These are phyloP conservation scores for Leptodactylus fuscus DNA, from an alignment of 2,113 vertebrate species.

Conservation along the genomic window DNA sequence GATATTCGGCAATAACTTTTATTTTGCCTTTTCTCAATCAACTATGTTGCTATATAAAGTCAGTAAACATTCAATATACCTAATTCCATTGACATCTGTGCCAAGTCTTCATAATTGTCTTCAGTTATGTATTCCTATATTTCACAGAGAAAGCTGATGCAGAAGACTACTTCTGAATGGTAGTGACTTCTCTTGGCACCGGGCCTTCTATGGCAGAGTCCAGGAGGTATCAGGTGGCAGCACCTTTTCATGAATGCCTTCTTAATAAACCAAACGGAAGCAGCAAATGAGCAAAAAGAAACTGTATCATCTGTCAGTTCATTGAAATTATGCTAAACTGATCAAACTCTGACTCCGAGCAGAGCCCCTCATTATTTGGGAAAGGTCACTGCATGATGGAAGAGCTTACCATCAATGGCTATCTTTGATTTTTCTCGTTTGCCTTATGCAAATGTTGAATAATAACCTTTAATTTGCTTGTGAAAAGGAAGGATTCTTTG, in stretches of 20 bases:
- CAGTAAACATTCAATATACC: too few species aligned
- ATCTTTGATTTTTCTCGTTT: not conserved
- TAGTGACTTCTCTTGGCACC: not conserved
- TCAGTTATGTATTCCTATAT: not conserved
- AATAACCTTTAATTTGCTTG: constrained; percentile 45
- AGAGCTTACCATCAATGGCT: not conserved
- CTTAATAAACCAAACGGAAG: constrained; percentile 18
- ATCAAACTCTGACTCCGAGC: constrained; percentile 5
- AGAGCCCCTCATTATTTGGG: constrained; percentile 7
- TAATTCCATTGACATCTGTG: too few species aligned
- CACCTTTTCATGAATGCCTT: constrained; percentile 30
- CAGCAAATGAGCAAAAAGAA: not conserved
- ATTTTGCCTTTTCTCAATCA: too few species aligned
- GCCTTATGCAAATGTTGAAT: constrained; percentile 23
- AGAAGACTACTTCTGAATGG: not conserved
- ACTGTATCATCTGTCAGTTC: constrained; percentile 37
- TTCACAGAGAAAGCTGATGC: not conserved
- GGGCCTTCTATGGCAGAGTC: not conserved
- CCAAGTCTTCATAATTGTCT: not conserved
- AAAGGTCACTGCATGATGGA: constrained; percentile 42
- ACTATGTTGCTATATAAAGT: too few species aligned
- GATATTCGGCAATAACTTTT: too few species aligned
- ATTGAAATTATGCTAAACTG: constrained; percentile 34
- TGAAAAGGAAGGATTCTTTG: not conserved
- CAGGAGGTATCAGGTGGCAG: constrained; percentile 8